Conservation (phyloP, 2,797 vertebrate genomes). For the Paedocypris micromegethes region DNA sequence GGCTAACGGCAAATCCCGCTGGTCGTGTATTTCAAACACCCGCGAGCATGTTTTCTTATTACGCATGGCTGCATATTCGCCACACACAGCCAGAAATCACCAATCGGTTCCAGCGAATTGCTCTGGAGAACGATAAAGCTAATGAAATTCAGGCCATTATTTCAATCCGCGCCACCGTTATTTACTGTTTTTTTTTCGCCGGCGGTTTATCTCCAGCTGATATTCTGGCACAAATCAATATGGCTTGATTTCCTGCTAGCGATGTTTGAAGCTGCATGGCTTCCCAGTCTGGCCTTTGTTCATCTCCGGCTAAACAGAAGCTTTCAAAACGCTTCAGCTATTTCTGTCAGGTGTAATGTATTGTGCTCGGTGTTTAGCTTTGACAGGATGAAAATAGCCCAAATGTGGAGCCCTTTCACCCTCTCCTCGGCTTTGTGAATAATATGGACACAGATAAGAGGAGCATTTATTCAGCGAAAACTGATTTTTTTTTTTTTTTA, state of each 20-base stretch:
- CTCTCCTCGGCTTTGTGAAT: conserved; percentile 7
- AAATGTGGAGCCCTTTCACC: conserved; percentile 21
- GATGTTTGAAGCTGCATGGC: conserved; percentile 4
- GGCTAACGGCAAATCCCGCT: background rate
- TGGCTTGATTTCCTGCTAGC: background rate
- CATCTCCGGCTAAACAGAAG: conserved; percentile 12
- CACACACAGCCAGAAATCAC: background rate
- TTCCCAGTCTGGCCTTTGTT: conserved; percentile 21
- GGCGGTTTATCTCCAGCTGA: background rate
- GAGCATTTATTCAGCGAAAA: conserved; percentile 8
- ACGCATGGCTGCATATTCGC: background rate
- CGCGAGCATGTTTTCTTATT: background rate
- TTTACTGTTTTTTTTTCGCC: background rate
- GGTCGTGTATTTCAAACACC: background rate
- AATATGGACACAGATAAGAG: conserved; percentile 1
- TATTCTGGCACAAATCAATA: conserved; percentile 1
- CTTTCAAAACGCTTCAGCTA: conserved; percentile 21
- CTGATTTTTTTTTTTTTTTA: background rate
- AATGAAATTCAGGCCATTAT: conserved; percentile 19
- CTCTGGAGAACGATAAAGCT: conserved; percentile 21
- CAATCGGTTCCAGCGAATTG: conserved; percentile 11
- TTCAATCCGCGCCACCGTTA: background rate
- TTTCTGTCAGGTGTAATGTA: conserved; percentile 31
- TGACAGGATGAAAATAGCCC: conserved; percentile 33
- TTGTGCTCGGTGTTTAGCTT: conserved; percentile 16